A percentile compares a stretch with the other conserved stretches of the same genome.
Conservation (phyloP, 2,797 vertebrate genomes). For the Sphenopsis melanotis region DNA sequence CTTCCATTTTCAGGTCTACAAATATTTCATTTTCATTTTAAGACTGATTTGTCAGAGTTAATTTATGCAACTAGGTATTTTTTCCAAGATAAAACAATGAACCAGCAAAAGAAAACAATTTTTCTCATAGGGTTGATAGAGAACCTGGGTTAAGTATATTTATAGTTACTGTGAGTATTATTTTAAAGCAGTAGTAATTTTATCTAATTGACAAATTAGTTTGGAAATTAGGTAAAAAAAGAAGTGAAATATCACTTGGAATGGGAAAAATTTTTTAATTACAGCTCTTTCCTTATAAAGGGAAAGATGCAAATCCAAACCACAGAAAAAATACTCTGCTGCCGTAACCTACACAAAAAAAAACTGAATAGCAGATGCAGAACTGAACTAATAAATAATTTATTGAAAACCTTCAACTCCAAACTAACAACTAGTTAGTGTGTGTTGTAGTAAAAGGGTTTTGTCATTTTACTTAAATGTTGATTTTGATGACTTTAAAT, state of each 20-base stretch:
- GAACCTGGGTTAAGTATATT: not conserved
- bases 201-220: not conserved
- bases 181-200: not conserved
- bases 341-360: not conserved
- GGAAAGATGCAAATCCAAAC: not conserved
- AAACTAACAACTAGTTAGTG: not conserved
- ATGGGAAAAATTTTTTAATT: not conserved
- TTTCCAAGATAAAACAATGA: not conserved
- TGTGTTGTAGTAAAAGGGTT: not conserved
- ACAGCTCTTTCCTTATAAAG: not conserved
- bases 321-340: not conserved
- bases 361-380: not conserved
- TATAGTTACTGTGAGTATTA: not conserved
- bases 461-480: not conserved
- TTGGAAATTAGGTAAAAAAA: not conserved
- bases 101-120: not conserved
- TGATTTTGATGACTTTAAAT: not conserved
- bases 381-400: not conserved
- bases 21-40: not conserved
- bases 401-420: fast-evolving
- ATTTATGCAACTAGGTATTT: not conserved
- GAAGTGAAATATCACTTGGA: not conserved
- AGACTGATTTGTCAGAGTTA: not conserved
- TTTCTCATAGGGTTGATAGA: not conserved
- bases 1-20: fast-evolving